Base-by-base conservation (phyloP, 2,888 invertebrate species). In the Limulus polyphemus region DNA sequence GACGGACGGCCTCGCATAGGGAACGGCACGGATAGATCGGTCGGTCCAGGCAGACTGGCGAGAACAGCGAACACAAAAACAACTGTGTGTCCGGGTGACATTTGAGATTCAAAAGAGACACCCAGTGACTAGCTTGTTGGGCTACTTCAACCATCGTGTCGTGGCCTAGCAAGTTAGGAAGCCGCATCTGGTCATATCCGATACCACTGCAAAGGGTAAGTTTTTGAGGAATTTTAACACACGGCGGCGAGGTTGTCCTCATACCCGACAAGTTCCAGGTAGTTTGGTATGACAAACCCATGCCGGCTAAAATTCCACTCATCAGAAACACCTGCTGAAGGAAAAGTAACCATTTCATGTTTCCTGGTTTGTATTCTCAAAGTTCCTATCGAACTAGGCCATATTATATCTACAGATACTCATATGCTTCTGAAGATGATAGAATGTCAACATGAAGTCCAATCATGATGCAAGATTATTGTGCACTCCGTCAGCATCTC, bases 131-230 rank as follows among this genome's bases (percentile, higher is more conserved):
- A 9, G 82, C 78, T 68, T 81, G 80, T 64, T 77, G 75, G 32
- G 75, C 76, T 59, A 78, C 82, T 71, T 83, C 83, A 58, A 77
- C 76, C 68, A 83, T 73, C 10, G 80, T 80, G 71, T 84, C 83
- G 74, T 83, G 83, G 55, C 81, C 81, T 67, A 83, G 75, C 11
- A 84, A 77, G 73, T 84, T 84, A 13, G 83, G 83, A 66, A 83
- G 75, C 62, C 82, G 75, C 83, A 83, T 84, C 71, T 79, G 76
- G 46, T 73, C 73, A 75, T 83, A 83, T 69, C 81, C 82, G 67
- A 83, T 82, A 63, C 78, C 78, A 68, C 79, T 77, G 72, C 83
- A 83, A 61, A 83, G 76, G n/a, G 78, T 78, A 74, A 83, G 76
- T 72, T 82, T 82, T 52, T 73, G 71, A 11, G 83, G 83, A 67